Evolutionary conservation across 1,140 invertebrate genomes (phyloP).

Genomic region (Rhagoletis zephyria): DNA sequence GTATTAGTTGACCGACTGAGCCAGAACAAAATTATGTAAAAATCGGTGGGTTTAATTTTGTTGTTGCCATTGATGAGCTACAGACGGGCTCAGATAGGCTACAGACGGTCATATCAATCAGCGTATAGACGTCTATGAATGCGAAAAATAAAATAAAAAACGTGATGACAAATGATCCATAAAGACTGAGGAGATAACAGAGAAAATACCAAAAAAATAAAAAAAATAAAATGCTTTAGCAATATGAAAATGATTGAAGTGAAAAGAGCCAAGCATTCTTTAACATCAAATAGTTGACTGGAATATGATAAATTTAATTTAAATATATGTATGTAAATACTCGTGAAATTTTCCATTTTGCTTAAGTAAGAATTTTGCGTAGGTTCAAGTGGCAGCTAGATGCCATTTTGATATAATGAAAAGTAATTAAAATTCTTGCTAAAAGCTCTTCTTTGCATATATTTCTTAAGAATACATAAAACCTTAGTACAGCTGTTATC

Average conservation of each 20-base stretch:
- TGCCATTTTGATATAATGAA: too few species aligned
- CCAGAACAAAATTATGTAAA: background rate
- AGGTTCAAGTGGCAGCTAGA: too few species aligned
- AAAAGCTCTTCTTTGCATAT: too few species aligned
- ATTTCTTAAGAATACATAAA: too few species aligned
- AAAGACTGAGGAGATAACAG: constrained; percentile 22
- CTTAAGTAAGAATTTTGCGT: too few species aligned
- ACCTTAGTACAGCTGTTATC: too few species aligned
- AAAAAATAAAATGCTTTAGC: background rate
- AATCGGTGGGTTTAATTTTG: constrained; percentile 13
- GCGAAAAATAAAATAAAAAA: background rate
- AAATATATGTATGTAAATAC: too few species aligned
- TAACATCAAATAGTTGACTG: too few species aligned
- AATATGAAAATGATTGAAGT: background rate
- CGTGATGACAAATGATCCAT: constrained; percentile 18
- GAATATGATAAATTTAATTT: too few species aligned
- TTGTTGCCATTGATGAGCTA: background rate
- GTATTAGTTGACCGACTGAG: background rate
- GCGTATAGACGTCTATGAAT: background rate
- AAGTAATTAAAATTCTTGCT: too few species aligned
- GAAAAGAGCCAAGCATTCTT: background rate
- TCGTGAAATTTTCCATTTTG: too few species aligned
- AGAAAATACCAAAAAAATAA: background rate
- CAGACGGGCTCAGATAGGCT: background rate
- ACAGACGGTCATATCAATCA: constrained; percentile 45